Base-by-base conservation (phyloP, 2,888 invertebrate genomes). In the Drosophila kambysellisi region DNA sequence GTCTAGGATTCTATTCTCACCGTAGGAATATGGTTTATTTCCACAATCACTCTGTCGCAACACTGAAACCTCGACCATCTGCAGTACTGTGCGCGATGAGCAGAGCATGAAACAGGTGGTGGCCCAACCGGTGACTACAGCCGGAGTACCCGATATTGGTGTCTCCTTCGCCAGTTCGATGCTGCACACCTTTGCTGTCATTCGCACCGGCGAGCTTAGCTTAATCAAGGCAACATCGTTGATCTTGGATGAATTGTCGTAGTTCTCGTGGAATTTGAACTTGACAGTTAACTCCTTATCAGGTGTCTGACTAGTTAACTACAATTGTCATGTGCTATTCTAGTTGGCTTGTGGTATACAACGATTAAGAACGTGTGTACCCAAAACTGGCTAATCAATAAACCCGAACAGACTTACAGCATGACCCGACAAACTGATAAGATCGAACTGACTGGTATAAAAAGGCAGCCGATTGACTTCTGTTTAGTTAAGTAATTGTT, bases 211-310 rank as follows among this genome's bases (percentile, higher is more conserved):
- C 0, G 84, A 72, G 17, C 69, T 67, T 25, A 94, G 82, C 76
- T 91, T 89, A 3, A 94, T 78, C 7, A 94, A 62, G 51, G 93
- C 92, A 37, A 94, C 91, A 79, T 94, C 94, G 71, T 93, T 93
- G 43, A 92, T 87, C 74, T 85, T 91, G 0, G 84, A 85, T 0
- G 79, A 70, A 17, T 80, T 62, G 75, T 93, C 90, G 83, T 92
- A 94, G 17, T 78, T 77, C 74, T 85, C 89, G 48, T 81, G 92
- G 81, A 54, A 93, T 90, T 73, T 90, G 71, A 85, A 88, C 48
- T n/a, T n/a, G n/a, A n/a, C n/a, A n/a, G n/a, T n/a, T n/a, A n/a
- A n/a, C n/a, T n/a, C n/a, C n/a, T n/a, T n/a, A n/a, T n/a, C n/a
- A n/a, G n/a, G n/a, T n/a, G n/a, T n/a, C n/a, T n/a, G n/a, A n/a